Percentiles rank a stretch among this genome's conserved stretches.
These are phyloP conservation scores for Ophion slaviceki DNA, from an alignment of 2,888 invertebrate genomes.

Conservation along the genomic window DNA sequence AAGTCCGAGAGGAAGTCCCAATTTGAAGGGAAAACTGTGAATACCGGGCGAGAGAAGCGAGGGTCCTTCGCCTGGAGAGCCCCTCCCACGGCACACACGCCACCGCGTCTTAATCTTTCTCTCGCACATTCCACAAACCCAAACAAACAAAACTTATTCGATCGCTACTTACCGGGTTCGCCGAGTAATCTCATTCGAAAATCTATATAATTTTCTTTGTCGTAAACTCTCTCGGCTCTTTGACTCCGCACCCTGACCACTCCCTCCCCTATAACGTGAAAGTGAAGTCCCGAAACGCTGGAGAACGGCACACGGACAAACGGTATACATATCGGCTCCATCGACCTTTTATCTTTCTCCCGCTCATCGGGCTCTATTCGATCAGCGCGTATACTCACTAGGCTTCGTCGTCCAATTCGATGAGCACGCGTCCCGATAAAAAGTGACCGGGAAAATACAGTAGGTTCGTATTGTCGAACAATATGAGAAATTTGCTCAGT, in stretches of 20 bases:
- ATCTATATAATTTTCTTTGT: constrained; percentile 97
- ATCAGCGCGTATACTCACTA: constrained; percentile 79
- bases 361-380: neutral
- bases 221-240: constrained; percentile 93
- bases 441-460: constrained; percentile 97
- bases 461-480: constrained; percentile 96
- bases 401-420: constrained; percentile 97
- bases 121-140: neutral
- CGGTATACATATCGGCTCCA: neutral
- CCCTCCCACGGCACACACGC: neutral
- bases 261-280: constrained; percentile 97
- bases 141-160: neutral
- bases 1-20: constrained; percentile 94
- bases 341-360: neutral
- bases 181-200: constrained; percentile 96
- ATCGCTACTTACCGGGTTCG: constrained; percentile 88
- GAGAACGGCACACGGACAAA: constrained; percentile 10
- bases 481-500: constrained; percentile 95
- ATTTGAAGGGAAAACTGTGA: constrained; percentile 97
- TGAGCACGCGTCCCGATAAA: constrained; percentile 94
- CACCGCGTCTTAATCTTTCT: neutral
- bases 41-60: constrained; percentile 95
- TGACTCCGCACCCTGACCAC: constrained; percentile 94
- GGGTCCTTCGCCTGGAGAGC: constrained; percentile 89
- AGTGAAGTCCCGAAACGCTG: constrained; percentile 91